phyloP scores from a whole-genome alignment of 2,888 invertebrate genomes.

The Eupithecia dodoneata region DNA sequence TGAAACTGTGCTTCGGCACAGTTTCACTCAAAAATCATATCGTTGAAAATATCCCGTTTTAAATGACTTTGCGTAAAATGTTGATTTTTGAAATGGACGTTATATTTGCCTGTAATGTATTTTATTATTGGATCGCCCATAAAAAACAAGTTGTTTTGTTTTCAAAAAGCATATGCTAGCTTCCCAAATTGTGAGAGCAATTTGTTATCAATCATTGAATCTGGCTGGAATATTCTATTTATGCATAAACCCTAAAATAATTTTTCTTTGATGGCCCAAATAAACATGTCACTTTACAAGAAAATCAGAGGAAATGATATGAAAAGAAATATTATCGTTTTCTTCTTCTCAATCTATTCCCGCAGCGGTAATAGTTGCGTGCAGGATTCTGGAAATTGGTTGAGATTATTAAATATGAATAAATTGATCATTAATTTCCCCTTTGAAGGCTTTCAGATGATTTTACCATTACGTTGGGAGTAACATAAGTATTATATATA shows the following conservation, averaged over 20 bases:
- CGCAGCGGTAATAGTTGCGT: background rate
- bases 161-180: too few relatives aligned
- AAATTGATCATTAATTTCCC: background rate
- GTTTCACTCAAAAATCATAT: too few relatives aligned
- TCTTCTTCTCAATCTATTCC: background rate
- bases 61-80: too few relatives aligned
- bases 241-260: background rate
- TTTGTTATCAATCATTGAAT: background rate
- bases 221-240: background rate
- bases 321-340: background rate
- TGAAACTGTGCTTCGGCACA: too few relatives aligned
- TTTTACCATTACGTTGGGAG: background rate
- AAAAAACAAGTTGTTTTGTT: too few relatives aligned
- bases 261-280: background rate
- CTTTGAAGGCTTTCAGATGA: background rate
- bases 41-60: too few relatives aligned
- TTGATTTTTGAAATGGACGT: too few relatives aligned
- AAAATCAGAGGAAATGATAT: background rate
- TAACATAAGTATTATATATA: too few relatives aligned
- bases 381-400: background rate
- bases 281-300: background rate
- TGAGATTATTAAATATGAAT: background rate
- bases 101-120: too few relatives aligned
- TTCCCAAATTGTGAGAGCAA: background rate
- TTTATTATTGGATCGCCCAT: too few relatives aligned